phyloP scores from a whole-genome alignment of 2,797 vertebrate genomes.

The Falco peregrinus region DNA sequence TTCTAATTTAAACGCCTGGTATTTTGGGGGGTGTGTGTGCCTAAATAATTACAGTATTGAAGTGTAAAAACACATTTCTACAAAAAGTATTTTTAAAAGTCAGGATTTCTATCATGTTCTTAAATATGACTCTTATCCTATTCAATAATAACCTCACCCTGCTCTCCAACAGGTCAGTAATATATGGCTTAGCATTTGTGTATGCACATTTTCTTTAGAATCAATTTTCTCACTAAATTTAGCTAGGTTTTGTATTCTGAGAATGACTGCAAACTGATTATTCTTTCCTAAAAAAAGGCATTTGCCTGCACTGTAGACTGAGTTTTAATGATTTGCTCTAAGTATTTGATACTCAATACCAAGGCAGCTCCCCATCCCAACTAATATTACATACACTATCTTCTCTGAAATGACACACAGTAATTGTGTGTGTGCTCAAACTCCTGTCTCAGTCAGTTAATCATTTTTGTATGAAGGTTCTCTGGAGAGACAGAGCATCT shows the following conservation, averaged over 20 bases:
- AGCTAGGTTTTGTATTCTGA: neutral
- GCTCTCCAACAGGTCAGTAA: neutral
- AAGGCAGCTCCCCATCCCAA: neutral
- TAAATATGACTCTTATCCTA: neutral
- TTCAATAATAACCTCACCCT: neutral
- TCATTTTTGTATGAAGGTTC: neutral
- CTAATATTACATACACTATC: neutral
- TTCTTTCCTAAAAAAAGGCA: neutral
- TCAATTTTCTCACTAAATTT: neutral
- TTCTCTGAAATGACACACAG: neutral
- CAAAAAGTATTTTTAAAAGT: neutral
- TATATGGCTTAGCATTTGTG: neutral
- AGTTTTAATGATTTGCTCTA: neutral
- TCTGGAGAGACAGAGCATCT: neutral
- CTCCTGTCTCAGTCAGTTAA: slow-evolving; percentile 19
- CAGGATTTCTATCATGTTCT: neutral
- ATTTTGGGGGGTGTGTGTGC: neutral
- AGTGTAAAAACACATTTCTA: neutral
- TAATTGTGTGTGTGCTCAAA: neutral
- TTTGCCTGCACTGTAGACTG: neutral
- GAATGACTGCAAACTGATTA: neutral
- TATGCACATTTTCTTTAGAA: neutral
- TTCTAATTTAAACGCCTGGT: neutral
- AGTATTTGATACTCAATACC: neutral
- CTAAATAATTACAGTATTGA: neutral